phyloP scores from a whole-genome alignment of 2,888 invertebrate species.

The Lomographa bimaculata region DNA sequence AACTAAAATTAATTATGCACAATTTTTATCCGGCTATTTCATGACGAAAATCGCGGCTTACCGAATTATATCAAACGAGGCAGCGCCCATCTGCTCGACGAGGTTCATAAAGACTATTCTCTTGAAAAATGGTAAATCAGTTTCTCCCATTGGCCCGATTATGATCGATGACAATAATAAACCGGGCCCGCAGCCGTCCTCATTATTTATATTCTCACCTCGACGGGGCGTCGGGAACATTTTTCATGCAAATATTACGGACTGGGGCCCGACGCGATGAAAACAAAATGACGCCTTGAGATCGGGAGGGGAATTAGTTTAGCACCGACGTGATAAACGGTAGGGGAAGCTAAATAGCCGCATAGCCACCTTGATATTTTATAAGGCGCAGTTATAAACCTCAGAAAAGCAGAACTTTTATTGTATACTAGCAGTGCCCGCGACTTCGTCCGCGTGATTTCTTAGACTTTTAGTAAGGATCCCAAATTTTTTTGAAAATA shows the following conservation, averaged over 20 bases:
- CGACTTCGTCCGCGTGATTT: too few relatives aligned
- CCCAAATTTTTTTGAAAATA: too few relatives aligned
- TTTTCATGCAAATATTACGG: conserved; percentile 68
- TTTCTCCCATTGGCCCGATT: conserved; percentile 38
- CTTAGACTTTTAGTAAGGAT: too few relatives aligned
- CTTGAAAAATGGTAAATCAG: conserved; percentile 40
- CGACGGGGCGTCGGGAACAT: conserved; percentile 54
- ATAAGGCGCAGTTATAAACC: not conserved
- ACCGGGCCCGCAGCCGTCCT: conserved; percentile 49
- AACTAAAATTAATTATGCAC: too few relatives aligned
- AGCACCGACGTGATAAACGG: conserved; percentile 16
- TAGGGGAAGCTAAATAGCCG: conserved; percentile 12
- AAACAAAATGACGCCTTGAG: conserved; percentile 33
- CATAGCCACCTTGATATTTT: conserved; percentile 4
- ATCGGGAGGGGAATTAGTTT: conserved; percentile 28
- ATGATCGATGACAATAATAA: conserved; percentile 67
- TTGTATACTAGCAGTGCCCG: too few relatives aligned
- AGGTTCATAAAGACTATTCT: conserved; percentile 18
- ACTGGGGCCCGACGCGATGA: conserved; percentile 33
- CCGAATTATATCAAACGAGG: too few relatives aligned
- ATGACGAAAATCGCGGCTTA: not conserved
- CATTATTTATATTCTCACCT: conserved; percentile 72
- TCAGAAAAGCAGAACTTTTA: too few relatives aligned
- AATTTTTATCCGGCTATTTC: too few relatives aligned
- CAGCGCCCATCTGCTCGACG: conserved; percentile 7